These are phyloP conservation scores for Anoplius nigerrimus DNA, from an alignment of 2,888 invertebrate species.

Conservation along the genomic window DNA sequence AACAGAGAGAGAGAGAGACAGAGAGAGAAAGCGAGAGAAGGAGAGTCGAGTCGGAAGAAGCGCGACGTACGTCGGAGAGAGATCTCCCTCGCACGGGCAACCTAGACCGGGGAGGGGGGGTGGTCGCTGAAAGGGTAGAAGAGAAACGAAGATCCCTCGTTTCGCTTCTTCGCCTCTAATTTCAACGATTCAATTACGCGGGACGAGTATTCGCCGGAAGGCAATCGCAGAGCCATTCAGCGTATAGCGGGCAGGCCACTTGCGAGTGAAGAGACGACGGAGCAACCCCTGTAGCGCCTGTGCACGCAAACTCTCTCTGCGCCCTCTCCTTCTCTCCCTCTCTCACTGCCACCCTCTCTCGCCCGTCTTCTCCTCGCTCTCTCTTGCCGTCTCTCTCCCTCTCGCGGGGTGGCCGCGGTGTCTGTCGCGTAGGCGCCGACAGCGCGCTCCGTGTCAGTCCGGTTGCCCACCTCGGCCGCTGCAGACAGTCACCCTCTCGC, in stretches of 20 bases:
- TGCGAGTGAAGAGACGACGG: background rate
- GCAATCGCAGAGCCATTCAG: conserved; percentile 23
- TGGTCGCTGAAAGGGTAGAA: too few species aligned
- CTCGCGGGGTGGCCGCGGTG: conserved; percentile 39
- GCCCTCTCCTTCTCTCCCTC: conserved; percentile 7
- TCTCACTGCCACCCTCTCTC: conserved; percentile 2
- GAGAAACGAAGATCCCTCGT: too few species aligned
- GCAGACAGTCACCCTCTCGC: conserved; percentile 46
- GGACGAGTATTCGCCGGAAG: conserved; percentile 26
- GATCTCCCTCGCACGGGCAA: too few species aligned
- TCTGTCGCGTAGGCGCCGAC: conserved; percentile 53
- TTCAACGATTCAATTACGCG: conserved; percentile 38
- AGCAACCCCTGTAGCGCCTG: conserved; percentile 1
- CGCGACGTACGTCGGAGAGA: too few species aligned
- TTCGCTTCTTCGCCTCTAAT: background rate
- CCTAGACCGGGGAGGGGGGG: too few species aligned
- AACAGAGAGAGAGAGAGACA: too few species aligned
- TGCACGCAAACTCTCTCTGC: conserved; percentile 5
- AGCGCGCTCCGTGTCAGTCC: conserved; percentile 57
- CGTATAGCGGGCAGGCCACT: conserved; percentile 8
- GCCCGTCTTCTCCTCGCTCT: background rate
- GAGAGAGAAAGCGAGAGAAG: too few species aligned
- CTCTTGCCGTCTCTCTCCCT: conserved; percentile 8
- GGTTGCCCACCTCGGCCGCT: conserved; percentile 64
- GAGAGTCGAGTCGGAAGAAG: too few species aligned